Conservation (phyloP, 1,140 invertebrate species). For the Drosophila novamexicana region DNA sequence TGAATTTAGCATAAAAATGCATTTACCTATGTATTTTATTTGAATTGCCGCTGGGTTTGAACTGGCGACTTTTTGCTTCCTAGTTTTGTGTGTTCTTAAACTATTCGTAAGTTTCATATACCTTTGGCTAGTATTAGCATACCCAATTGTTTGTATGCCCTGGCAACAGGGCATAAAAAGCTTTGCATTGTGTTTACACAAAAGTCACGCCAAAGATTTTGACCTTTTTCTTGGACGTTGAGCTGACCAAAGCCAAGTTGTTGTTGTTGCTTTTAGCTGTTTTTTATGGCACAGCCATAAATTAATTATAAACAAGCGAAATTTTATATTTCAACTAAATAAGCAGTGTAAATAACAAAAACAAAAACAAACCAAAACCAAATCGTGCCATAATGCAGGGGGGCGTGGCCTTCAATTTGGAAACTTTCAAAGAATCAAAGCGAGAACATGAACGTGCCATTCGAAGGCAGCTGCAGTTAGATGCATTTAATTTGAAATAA, state of each 20-base stretch:
- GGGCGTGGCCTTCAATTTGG: slow-evolving; percentile 2
- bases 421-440: not conserved
- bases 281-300: slow-evolving; percentile 31
- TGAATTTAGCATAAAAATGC: too few relatives aligned
- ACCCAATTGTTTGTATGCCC: not conserved
- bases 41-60: too few relatives aligned
- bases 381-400: slow-evolving; percentile 33
- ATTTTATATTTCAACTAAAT: slow-evolving; percentile 58
- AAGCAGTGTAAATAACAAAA: slow-evolving; percentile 17
- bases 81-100: too few relatives aligned
- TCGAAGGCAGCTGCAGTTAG: slow-evolving; percentile 28
- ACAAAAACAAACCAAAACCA: not conserved
- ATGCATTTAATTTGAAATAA: not conserved
- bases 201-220: slow-evolving; percentile 59
- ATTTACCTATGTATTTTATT: too few relatives aligned
- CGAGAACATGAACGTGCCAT: slow-evolving; percentile 52
- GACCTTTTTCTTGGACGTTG: slow-evolving; percentile 47
- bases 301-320: slow-evolving; percentile 71
- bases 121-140: too few relatives aligned
- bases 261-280: slow-evolving; percentile 25
- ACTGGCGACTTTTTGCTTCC: too few relatives aligned
- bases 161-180: slow-evolving; percentile 15
- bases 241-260: slow-evolving; percentile 21
- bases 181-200: slow-evolving; percentile 62
- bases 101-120: too few relatives aligned